Conservation (phyloP, 2,888 invertebrate species). For the Caenorhabditis plicata region DNA sequence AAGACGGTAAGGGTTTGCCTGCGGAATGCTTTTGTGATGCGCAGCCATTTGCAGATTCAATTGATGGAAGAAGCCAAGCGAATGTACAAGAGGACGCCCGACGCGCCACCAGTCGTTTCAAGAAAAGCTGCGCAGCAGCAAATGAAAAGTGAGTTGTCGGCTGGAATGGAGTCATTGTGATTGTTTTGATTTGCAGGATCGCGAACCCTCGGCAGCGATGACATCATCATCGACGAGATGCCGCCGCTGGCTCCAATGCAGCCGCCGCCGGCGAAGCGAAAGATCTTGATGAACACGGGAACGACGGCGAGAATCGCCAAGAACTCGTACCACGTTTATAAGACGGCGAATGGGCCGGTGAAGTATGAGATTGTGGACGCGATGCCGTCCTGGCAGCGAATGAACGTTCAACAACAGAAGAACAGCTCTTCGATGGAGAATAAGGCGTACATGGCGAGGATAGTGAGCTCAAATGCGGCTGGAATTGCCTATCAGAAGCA, state of each 20-base stretch:
- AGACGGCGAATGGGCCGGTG: slow-evolving; percentile 17
- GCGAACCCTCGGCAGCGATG: slow-evolving; percentile 25
- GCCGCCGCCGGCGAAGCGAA: slow-evolving; percentile 10
- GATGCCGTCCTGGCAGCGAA: no score
- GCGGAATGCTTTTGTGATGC: no score
- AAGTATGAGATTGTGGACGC: slow-evolving; percentile 34
- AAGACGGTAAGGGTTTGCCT: slow-evolving; percentile 16
- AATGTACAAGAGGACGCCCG: background rate
- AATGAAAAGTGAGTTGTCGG: background rate
- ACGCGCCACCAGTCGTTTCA: slow-evolving; percentile 1
- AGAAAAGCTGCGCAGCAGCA: slow-evolving; percentile 1
- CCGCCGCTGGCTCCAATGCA: slow-evolving; percentile 30
- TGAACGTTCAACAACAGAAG: no score
- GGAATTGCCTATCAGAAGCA: no score
- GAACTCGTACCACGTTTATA: slow-evolving; percentile 1
- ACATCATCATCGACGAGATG: slow-evolving; percentile 20
- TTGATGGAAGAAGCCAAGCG: no score
- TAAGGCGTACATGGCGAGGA: no score
- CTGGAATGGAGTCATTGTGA: no score
- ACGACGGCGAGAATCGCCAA: background rate
- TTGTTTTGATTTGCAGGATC: no score
- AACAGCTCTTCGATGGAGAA: no score
- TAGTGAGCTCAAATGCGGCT: no score
- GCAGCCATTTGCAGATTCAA: no score
- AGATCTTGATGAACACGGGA: slow-evolving; percentile 3